These are phyloP conservation scores for Platyrinchus mystaceus DNA, from an alignment of 2,797 vertebrate species.

Conservation along the genomic window DNA sequence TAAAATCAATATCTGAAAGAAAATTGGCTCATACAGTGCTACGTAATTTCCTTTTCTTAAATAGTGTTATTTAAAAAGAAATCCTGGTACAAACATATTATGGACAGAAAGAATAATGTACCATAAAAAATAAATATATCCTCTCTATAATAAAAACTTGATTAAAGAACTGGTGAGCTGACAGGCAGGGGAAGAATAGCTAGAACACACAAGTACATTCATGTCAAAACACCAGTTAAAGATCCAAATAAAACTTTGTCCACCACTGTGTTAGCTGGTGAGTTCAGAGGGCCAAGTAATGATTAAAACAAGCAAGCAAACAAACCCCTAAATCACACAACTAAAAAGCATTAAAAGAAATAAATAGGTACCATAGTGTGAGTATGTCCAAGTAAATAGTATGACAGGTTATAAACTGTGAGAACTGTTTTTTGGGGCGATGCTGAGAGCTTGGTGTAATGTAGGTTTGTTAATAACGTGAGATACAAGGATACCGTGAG, in stretches of 20 bases:
- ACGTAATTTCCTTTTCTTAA: neutral
- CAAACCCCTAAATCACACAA: rapidly evolving
- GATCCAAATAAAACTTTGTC: neutral
- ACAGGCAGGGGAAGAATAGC: neutral
- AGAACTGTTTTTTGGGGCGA: neutral
- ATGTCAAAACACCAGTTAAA: neutral
- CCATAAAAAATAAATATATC: neutral
- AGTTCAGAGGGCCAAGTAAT: neutral
- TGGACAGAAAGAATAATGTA: neutral
- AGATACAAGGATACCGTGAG: neutral
- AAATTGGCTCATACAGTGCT: neutral
- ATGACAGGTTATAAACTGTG: neutral
- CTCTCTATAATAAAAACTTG: neutral
- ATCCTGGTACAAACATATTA: neutral
- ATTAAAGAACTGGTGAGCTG: neutral
- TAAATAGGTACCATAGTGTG: neutral
- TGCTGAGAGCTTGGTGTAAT: neutral
- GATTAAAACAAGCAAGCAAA: neutral
- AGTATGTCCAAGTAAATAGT: neutral
- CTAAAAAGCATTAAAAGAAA: neutral
- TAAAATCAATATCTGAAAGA: neutral
- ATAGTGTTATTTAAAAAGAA: neutral
- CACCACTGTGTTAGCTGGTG: rapidly evolving
- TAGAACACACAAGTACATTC: neutral
- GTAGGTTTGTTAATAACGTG: neutral